Percentiles rank a stretch among this genome's conserved stretches.
Conservation (phyloP, 1,140 invertebrate genomes). For the Drosophila busckii region DNA sequence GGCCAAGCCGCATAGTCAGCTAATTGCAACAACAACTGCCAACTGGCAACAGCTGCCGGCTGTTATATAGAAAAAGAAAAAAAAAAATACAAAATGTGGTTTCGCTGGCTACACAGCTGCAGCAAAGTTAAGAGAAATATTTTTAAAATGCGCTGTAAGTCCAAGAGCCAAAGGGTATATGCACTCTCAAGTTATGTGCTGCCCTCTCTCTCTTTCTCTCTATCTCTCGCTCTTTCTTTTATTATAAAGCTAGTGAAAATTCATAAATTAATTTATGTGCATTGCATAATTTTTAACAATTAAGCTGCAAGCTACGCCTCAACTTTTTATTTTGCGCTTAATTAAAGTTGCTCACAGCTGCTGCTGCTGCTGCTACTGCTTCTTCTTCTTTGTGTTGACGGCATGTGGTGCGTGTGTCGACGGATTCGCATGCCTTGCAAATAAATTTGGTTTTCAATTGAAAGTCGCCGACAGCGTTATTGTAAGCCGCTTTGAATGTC, state of each 20-base stretch:
- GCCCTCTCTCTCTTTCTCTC: too few relatives aligned
- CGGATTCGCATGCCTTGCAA: slow-evolving; percentile 52
- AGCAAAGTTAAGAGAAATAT: slow-evolving; percentile 2
- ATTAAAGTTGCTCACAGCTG: slow-evolving; percentile 43
- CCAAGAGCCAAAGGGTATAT: not conserved
- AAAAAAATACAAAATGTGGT: slow-evolving; percentile 69
- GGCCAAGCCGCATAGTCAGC: slow-evolving; percentile 67
- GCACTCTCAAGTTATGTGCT: too few relatives aligned
- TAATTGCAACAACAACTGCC: slow-evolving; percentile 56
- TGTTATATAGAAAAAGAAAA: too few relatives aligned
- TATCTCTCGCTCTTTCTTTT: too few relatives aligned
- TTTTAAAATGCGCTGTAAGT: slow-evolving; percentile 6
- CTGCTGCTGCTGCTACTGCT: not conserved
- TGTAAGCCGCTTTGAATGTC: slow-evolving; percentile 20
- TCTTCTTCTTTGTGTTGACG: not conserved
- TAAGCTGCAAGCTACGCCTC: slow-evolving; percentile 22
- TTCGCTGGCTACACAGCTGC: slow-evolving; percentile 40
- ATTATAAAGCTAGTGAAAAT: slow-evolving; percentile 31
- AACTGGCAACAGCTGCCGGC: slow-evolving; percentile 27
- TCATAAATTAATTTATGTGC: slow-evolving; percentile 24
- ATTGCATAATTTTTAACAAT: slow-evolving; percentile 62
- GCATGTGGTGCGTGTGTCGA: slow-evolving; percentile 54
- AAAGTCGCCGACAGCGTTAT: slow-evolving; percentile 6
- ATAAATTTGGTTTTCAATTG: slow-evolving; percentile 55
- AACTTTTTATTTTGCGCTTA: slow-evolving; percentile 44